Evolutionary conservation across 1,140 invertebrate species (phyloP), one percentile per base, ranked within the genome.

Genomic region (Zaprionus vittiger): DNA sequence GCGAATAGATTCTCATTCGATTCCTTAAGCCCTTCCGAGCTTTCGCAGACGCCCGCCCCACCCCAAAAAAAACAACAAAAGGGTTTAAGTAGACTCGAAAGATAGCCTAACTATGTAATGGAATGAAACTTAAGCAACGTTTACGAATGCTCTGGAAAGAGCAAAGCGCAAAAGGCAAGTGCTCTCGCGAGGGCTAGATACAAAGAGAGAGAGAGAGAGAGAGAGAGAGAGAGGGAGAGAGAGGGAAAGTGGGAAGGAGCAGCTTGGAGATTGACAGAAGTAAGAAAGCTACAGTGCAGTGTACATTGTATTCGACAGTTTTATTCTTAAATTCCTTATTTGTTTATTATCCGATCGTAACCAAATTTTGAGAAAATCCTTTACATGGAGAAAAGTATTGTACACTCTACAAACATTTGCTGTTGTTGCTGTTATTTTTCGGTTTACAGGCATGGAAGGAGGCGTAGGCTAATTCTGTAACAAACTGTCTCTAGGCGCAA

Each of bases 1-100:
- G 55, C 41, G 69, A 85, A 76, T 67, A 79, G 56, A 85, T 77
- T 86, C 70, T 38, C 64, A 73, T 75, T 62, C 65, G 71, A 71
- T 71, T 64, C 80, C 63, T 74, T 59, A 79, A 90, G 68, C 74
- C 72, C 84, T 89, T 89, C 84, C 84, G 74, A 77, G 63, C 31
- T 70, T 34, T 11, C 1, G 31, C 31, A 34, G 9, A 11, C 31
- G 9, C 1, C 7, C 9, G 31, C 9, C 2, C 9, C 9, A 9
- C 31, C 31, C 26, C 26, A 28, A 28, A 7, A 20, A 17, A 60
- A 47, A 26, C 7, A 28, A 28, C 0, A 9, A 28, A 28, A 26
- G 62, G 37, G 54, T 44, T 72, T 4, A 7, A 15, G 7, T 54
- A 44, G 44, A 59, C 44, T 12, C 54, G 6, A 15, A n/a, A 4